Base-by-base conservation (phyloP, 2,888 invertebrate species). In the Tetrapedia diversipes region DNA sequence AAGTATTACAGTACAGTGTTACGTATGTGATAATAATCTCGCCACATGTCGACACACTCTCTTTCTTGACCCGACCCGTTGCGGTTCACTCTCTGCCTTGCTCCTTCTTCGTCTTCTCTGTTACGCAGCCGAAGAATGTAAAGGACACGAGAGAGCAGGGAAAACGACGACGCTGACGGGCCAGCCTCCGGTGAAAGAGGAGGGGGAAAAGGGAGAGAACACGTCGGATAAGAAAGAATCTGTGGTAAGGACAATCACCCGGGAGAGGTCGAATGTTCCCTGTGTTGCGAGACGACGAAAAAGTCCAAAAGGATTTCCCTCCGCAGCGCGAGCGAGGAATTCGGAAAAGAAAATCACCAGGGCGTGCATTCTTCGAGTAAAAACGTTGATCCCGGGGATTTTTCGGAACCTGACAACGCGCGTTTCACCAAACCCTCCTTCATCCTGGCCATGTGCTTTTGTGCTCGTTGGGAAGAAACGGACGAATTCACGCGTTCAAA, bases 181-280 rank as follows among this genome's bases (percentile, higher is more conserved):
- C 6, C 43, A 19, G 59, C 29, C 37, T 27, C 37, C 51, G 8
- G 8, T 6, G 10, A 22, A n/a, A 4, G 3, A n/a, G 14, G n/a
- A 29, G 41, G 11, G 53, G 27, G 37, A 10, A 10, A 32, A 29
- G 47, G 45, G 49, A 56, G 34, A 41, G 16, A 72, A 73, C 73
- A 77, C 59, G 61, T 45, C 59, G 78, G 78, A 78, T 78, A 74
- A 80, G 79, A 79, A 79, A 80, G 79, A 78, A 80, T 79, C 79
- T 67, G 45, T 64, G 59, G 57, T 54, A 70, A 79, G 79, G 79
- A 79, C 79, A 79, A 75, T 79, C 80, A 79, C 79, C 80, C 41
- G 53, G 32, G 59, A 71, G 65, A 68, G 78, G 71, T 77, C 78
- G 77, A 77, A 66, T 68, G 53, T 47, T 60, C 60, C 49, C 34